phyloP scores from a whole-genome alignment of 2,888 invertebrate species.

The Acrobasis suavella region DNA sequence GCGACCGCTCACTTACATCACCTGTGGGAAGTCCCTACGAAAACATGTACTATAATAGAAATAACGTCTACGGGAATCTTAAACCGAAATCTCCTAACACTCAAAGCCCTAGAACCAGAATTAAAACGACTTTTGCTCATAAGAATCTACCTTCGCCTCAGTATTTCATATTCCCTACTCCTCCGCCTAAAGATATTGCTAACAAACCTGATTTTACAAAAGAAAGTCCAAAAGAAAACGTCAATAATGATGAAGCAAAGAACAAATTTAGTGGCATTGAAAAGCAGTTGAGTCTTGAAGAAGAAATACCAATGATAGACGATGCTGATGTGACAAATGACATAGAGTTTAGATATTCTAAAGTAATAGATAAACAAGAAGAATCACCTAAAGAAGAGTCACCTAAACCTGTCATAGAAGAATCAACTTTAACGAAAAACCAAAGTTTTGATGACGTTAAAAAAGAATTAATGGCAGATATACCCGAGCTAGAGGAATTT shows the following conservation, averaged over 20 bases:
- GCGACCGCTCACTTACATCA: slow-evolving; percentile 42
- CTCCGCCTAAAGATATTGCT: slow-evolving; percentile 59
- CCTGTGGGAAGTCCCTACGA: slow-evolving; percentile 82
- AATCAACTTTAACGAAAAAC: slow-evolving; percentile 51
- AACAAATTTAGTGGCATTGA: slow-evolving; percentile 65
- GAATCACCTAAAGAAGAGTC: slow-evolving; percentile 24
- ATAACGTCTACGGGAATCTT: slow-evolving; percentile 52
- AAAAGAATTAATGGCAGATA: slow-evolving; percentile 77
- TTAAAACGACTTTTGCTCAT: slow-evolving; percentile 82
- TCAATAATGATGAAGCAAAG: slow-evolving; percentile 18
- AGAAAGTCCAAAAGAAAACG: slow-evolving; percentile 21
- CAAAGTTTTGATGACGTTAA: slow-evolving; percentile 77
- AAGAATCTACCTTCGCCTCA: slow-evolving; percentile 76
- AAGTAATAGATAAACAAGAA: slow-evolving; percentile 40
- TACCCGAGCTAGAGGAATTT: slow-evolving; percentile 77
- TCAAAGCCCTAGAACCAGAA: slow-evolving; percentile 83
- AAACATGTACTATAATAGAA: slow-evolving; percentile 79
- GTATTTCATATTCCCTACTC: slow-evolving; percentile 75
- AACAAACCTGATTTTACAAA: slow-evolving; percentile 53
- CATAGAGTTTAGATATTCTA: slow-evolving; percentile 70
- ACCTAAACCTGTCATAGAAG: slow-evolving; percentile 24
- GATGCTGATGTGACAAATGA: slow-evolving; percentile 72
- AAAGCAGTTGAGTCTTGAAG: slow-evolving; percentile 75
- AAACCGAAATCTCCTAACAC: slow-evolving; percentile 76
- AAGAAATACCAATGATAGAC: slow-evolving; percentile 80